phyloP scores from a whole-genome alignment of 2,888 invertebrate genomes.

The Neoaliturus tenellus region DNA sequence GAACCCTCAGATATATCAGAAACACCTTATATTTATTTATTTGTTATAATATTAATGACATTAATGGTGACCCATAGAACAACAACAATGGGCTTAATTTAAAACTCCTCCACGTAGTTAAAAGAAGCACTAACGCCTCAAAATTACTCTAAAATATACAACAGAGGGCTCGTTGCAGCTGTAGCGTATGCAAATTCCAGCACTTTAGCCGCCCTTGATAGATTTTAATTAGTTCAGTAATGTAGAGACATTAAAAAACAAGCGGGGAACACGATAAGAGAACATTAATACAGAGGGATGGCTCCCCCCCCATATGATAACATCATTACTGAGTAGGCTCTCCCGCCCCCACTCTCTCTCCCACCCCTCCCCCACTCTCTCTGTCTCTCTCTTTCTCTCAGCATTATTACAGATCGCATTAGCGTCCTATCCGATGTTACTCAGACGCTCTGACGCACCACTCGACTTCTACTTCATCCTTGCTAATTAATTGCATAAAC shows the following conservation, averaged over 20 bases:
- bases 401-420: conserved; percentile 44
- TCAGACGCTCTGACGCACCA: conserved; percentile 39
- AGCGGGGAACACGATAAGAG: conserved; percentile 60
- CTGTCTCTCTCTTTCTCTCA: conserved; percentile 24
- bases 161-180: conserved; percentile 5
- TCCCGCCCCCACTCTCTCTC: background rate
- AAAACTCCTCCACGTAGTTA: too few relatives aligned
- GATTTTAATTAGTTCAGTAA: conserved; percentile 60
- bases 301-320: conserved; percentile 52
- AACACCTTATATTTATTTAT: too few relatives aligned
- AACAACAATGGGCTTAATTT: too few relatives aligned
- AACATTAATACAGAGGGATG: conserved; percentile 65
- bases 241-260: conserved; percentile 63
- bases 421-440: conserved; percentile 46
- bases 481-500: conserved; percentile 44
- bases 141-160: background rate
- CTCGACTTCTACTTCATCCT: conserved; percentile 39
- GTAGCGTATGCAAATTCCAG: conserved; percentile 29
- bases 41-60: too few relatives aligned
- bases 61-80: too few relatives aligned
- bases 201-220: conserved; percentile 52
- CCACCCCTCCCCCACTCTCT: background rate
- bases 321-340: conserved; percentile 49
- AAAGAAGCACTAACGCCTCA: background rate
- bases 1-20: too few relatives aligned